These are phyloP conservation scores for Agrotis segetum DNA, from an alignment of 2,888 invertebrate species.

Conservation along the genomic window DNA sequence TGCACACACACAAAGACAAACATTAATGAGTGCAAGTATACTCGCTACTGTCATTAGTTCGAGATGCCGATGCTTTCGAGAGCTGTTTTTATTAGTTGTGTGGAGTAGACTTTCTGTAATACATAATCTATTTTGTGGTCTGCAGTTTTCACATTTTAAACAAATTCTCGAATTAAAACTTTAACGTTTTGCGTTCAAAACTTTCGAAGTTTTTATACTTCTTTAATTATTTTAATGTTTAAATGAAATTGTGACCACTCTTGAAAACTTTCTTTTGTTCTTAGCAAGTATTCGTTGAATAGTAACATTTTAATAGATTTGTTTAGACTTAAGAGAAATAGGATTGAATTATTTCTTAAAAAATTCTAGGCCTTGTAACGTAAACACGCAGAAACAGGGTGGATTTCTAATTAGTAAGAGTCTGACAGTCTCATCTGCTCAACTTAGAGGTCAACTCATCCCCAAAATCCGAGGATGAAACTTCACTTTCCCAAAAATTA, in stretches of 20 bases:
- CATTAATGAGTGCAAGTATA: neutral
- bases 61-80: too few relatives aligned
- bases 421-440: too few relatives aligned
- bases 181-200: constrained; percentile 9
- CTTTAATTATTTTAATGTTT: constrained; percentile 23
- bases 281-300: constrained; percentile 15
- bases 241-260: constrained; percentile 19
- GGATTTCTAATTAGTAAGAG: too few relatives aligned
- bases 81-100: neutral
- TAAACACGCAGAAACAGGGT: too few relatives aligned
- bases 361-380: neutral
- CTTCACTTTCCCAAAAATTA: too few relatives aligned
- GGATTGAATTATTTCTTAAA: neutral
- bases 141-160: constrained; percentile 15
- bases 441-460: too few relatives aligned
- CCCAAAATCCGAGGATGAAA: too few relatives aligned
- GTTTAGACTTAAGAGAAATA: neutral
- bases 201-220: constrained; percentile 5
- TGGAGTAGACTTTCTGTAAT: constrained; percentile 3
- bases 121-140: neutral
- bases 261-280: constrained; percentile 15
- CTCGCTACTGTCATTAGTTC: too few relatives aligned
- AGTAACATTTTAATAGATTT: neutral
- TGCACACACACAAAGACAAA: neutral
- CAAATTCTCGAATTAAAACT: constrained; percentile 43